Evolutionary conservation across 2,888 invertebrate species (phyloP), one percentile per base, ranked within the genome.

Genomic region (Drosophila quinaria): DNA sequence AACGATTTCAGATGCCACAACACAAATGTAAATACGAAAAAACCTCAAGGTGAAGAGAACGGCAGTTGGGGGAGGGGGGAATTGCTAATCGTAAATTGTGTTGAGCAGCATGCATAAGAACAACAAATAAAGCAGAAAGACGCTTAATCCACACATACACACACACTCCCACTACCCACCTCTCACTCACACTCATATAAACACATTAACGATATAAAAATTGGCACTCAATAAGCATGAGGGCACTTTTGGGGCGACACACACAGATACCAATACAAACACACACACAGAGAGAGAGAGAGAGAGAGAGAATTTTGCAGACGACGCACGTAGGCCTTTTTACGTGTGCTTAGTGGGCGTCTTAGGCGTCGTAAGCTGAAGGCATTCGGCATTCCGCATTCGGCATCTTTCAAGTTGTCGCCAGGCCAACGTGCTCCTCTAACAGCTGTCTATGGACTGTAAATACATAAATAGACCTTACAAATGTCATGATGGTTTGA

Each of bases 221-320:
- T 84, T 88, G 84, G 86, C 78, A 86, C 89, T 86, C 84, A 88
- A 84, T 88, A 78, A 74, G 83, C 89, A 71, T 65, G 67, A 72
- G 78, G 72, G 68, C 64, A 78, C 75, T 88, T 77, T 71, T 68
- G 88, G 60, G 55, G 51, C 72, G 51, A 61, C 41, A 56, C 51
- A 56, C 51, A 42, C 29, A 54, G 15, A 42, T 22, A 42, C 44
- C 19, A 15, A 29, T n/a, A 46, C 50, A 39, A 9, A 58, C 29
- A 29, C 25, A 46, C 9, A 41, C 44, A 50, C 11, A 6, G 54
- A 60, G 51, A 31, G 54, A 60, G 51, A 31, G 54, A 60, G 51
- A 31, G 54, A 60, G 51, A 31, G n/a, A n/a, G 54, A 60, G 51
- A 31, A 17, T 3, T 11, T 25, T 9, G 44, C 54, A 56, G 68